Conservation (phyloP, 2,113 vertebrate species). For the Phyllostomus hastatus region DNA sequence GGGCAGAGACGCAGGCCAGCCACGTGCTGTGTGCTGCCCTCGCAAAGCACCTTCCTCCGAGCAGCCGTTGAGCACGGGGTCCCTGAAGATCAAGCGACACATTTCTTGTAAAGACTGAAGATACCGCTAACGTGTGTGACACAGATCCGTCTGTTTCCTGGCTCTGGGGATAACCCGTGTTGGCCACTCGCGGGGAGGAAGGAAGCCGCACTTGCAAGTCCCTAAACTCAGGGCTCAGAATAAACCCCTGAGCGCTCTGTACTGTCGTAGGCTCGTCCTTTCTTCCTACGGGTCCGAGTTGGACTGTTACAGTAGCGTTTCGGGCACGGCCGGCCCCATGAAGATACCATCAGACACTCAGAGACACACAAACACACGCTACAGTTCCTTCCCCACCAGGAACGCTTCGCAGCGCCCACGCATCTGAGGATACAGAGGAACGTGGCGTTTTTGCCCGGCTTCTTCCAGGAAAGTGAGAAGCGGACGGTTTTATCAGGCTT, state of each 20-base stretch:
- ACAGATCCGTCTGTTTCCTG: background rate
- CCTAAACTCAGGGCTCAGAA: background rate
- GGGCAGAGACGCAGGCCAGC: too few relatives aligned
- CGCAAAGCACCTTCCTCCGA: background rate
- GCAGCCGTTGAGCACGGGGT: background rate
- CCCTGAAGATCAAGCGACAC: background rate
- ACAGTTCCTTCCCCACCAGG: background rate
- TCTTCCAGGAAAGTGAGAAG: background rate
- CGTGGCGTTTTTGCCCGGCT: background rate
- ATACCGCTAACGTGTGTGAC: rapidly evolving
- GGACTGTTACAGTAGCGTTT: background rate
- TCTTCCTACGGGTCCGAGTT: background rate
- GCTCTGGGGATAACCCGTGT: background rate
- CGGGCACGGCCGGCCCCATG: background rate
- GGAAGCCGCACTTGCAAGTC: background rate
- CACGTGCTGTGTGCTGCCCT: background rate
- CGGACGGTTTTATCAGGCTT: background rate
- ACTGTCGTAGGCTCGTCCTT: background rate
- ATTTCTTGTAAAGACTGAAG: background rate
- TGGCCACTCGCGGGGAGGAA: background rate
- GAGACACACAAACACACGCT: background rate
- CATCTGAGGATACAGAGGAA: background rate
- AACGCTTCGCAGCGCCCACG: background rate
- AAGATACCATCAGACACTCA: rapidly evolving
- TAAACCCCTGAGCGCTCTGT: background rate